Evolutionary conservation across 2,888 invertebrate genomes (phyloP), one percentile per base, ranked within the genome.

Genomic region (Myopa tessellatipennis): DNA sequence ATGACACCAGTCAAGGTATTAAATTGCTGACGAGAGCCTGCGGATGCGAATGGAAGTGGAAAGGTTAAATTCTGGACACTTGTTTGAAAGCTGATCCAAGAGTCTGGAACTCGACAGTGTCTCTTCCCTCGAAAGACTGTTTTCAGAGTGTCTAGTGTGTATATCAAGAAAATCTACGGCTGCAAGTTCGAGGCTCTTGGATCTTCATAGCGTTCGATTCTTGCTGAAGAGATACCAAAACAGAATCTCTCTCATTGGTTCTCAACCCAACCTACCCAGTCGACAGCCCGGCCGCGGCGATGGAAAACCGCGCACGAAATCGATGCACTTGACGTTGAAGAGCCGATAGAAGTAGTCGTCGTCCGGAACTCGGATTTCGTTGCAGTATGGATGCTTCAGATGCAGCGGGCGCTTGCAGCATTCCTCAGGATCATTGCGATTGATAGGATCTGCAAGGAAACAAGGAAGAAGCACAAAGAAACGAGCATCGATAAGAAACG

Each of bases 311-410:
- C 97, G 91, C 14, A 97, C 96, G 86, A 97, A 96, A 89, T 97
- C 95, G 87, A 96, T 94, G 87, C 97, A 97, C 86, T 93, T 94
- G 73, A 96, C 94, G 82, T 94, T 93, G 88, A 94, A 96, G 61
- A 95, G 90, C 6, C 94, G 92, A 90, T 95, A 97, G 92, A 97
- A 97, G 88, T 96, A 95, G 87, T 97, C 97, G 86, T 97, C 95
- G 82, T 95, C 95, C 0, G 97, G 96, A 71, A 97, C 93, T 77
- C 92, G 91, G 83, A 97, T 96, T 90, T 97, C 96, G 89, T 96
- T 94, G 87, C 97, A 97, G 88, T 96, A 96, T 0, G 96, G 96
- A 90, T 97, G 96, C 87, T 95, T 96, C 74, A 94, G 90, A 84
- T 96, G 95, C 16, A 92, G 91, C 0, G 95, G 95, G 36, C 95